phyloP scores from a whole-genome alignment of 2,797 vertebrate species.

The Malurus leucopterus region DNA sequence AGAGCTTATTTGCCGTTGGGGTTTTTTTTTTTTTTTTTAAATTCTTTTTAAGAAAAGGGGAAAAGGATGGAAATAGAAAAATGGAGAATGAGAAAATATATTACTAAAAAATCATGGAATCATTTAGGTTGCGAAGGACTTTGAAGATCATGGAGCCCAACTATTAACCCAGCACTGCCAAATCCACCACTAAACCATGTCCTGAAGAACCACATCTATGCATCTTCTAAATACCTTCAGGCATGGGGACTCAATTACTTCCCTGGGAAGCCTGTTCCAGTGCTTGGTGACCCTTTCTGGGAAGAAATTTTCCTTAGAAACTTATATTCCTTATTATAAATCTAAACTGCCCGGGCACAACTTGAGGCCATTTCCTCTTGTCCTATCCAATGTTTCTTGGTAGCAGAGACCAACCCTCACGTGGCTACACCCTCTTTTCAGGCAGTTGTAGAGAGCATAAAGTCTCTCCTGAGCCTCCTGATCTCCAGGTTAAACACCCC shows the following conservation, averaged over 20 bases:
- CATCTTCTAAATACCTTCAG: background rate
- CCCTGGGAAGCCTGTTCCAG: background rate
- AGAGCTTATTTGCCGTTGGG: background rate
- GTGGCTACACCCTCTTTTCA: background rate
- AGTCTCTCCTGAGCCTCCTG: background rate
- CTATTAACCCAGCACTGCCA: background rate
- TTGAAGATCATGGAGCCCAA: background rate
- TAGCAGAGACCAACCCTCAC: fast-evolving
- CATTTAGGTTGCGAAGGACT: background rate
- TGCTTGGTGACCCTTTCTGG: background rate
- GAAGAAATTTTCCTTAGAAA: background rate
- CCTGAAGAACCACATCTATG: background rate
- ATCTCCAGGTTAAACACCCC: background rate
- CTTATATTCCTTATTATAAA: too few species aligned
- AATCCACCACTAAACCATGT: background rate
- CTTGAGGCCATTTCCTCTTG: background rate
- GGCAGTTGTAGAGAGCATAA: background rate
- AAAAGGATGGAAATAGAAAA: background rate
- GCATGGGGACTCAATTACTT: background rate
- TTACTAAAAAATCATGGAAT: background rate
- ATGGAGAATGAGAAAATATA: background rate
- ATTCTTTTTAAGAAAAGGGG: background rate
- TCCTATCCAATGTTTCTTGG: background rate
- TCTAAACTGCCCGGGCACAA: background rate
- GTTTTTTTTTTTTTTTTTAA: background rate